A percentile compares a stretch with the other conserved stretches of the same genome.
These are phyloP conservation scores for Anoplolepis gracilipes DNA, from an alignment of 1,140 invertebrate genomes.

Conservation along the genomic window DNA sequence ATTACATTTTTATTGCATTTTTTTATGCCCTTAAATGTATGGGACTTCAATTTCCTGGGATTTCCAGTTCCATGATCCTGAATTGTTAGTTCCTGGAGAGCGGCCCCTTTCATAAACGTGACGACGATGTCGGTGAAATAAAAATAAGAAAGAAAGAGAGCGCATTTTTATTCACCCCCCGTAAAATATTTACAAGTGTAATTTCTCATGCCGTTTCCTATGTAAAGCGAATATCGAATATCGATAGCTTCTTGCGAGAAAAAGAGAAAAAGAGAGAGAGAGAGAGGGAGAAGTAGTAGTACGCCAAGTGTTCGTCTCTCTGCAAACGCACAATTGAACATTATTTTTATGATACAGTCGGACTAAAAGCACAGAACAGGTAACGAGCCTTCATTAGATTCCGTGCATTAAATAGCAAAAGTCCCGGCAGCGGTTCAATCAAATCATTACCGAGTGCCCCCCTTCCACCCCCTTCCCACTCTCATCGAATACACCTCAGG, in stretches of 20 bases:
- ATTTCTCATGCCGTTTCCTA: constrained; percentile 54
- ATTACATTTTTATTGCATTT: constrained; percentile 24
- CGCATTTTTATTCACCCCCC: constrained; percentile 29
- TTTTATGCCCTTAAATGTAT: constrained; percentile 26
- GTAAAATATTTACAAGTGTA: constrained; percentile 60
- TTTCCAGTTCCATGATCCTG: constrained; percentile 44
- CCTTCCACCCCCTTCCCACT: too few species aligned
- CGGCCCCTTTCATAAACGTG: constrained; percentile 30
- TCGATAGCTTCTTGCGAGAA: constrained; percentile 24
- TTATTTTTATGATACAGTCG: constrained; percentile 30
- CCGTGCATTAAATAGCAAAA: constrained; percentile 33
- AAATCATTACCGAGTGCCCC: constrained; percentile 41
- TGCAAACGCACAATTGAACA: background rate
- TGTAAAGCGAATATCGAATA: constrained; percentile 50
- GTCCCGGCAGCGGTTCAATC: constrained; percentile 26
- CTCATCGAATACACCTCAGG: background rate
- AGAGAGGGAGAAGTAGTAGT: too few species aligned
- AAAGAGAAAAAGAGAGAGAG: background rate
- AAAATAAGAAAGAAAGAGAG: constrained; percentile 32
- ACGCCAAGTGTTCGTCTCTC: background rate
- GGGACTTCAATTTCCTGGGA: background rate
- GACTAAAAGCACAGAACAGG: too few species aligned
- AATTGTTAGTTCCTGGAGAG: constrained; percentile 37
- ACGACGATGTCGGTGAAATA: constrained; percentile 20
- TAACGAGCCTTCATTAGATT: constrained; percentile 37